Base-by-base conservation (phyloP, 2,113 vertebrate genomes). In the Verasper variegatus region DNA sequence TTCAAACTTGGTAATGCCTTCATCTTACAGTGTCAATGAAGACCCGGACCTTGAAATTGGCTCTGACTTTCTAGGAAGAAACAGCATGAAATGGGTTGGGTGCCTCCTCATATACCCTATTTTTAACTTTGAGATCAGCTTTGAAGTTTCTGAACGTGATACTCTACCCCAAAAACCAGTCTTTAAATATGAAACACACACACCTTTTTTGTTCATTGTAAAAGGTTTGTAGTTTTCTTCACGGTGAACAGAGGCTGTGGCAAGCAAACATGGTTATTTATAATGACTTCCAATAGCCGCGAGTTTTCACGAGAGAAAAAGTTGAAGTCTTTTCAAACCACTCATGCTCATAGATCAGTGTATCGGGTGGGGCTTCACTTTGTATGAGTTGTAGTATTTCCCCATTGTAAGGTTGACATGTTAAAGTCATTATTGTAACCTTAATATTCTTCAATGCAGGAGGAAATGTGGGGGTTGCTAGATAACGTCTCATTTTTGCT, bases 1-100 rank as follows among this genome's bases (percentile, higher is more conserved):
- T 78, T 81, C 79, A 65, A 47, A 76, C 81, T 59, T 42, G 42
- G 76, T 61, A 57, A 58, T 67, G 26, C 54, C 45, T 65, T 62
- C 21, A 35, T 52, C 56, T 59, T 68, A 76, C 37, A 73, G 65
- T 65, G 62, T 65, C 81, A 76, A 76, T 80, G 68, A 86, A 87
- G 76, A 76, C 54, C 57, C 74, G 71, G 26, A 57, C 61, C 66
- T 59, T 76, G 69, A 84, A 79, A 82, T 64, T 40, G 69, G 71
- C 61, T 40, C 26, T 52, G 82, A 74, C 76, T 88, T 82, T 86
- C 35, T 57, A 76, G 76, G 54, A 78, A 71, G 77, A 77, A 80
- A 74, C 66, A 24, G 49, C 78, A 61, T 8, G 8, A 68, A 72
- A 76, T 23, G 57, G 42, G 54, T 35, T 40, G 20, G 68, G 23